Conservation (phyloP, 2,797 vertebrate species). For the Tiaroga cobitis region DNA sequence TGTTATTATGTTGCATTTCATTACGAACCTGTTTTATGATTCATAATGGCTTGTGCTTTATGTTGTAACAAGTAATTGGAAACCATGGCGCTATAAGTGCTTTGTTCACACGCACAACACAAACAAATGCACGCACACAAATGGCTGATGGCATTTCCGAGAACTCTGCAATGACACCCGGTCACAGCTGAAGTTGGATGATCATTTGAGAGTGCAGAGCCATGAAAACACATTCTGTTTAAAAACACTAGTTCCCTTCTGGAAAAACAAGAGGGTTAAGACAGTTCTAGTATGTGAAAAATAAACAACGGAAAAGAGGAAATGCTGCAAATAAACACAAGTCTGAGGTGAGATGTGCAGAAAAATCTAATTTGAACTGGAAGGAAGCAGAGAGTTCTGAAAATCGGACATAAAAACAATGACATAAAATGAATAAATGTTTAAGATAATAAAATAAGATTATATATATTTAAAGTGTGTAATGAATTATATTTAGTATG, state of each 20-base stretch:
- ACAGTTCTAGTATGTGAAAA: slow-evolving; percentile 9
- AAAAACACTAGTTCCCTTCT: slow-evolving; percentile 34
- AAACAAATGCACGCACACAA: slow-evolving; percentile 35
- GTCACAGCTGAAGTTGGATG: not conserved
- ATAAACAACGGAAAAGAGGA: slow-evolving; percentile 64
- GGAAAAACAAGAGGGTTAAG: slow-evolving; percentile 53
- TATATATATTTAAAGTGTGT: not conserved
- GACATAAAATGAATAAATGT: not conserved
- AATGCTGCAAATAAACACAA: slow-evolving; percentile 45
- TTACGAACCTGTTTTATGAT: slow-evolving; percentile 22
- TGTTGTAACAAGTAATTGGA: slow-evolving; percentile 30
- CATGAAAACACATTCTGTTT: slow-evolving; percentile 25
- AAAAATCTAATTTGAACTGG: not conserved
- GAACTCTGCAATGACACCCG: not conserved
- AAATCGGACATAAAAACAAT: slow-evolving; percentile 4
- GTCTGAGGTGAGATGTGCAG: not conserved
- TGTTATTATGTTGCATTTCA: slow-evolving; percentile 23
- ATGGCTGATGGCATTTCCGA: not conserved
- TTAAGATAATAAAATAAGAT: not conserved
- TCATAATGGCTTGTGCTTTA: slow-evolving; percentile 25
- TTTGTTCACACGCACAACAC: slow-evolving; percentile 51
- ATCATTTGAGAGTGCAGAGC: slow-evolving; percentile 7
- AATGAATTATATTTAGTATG: not conserved
- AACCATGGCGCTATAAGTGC: slow-evolving; percentile 39
- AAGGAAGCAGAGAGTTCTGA: not conserved